Base-by-base conservation (phyloP, 2,888 invertebrate species). In the Xylocampa areola region DNA sequence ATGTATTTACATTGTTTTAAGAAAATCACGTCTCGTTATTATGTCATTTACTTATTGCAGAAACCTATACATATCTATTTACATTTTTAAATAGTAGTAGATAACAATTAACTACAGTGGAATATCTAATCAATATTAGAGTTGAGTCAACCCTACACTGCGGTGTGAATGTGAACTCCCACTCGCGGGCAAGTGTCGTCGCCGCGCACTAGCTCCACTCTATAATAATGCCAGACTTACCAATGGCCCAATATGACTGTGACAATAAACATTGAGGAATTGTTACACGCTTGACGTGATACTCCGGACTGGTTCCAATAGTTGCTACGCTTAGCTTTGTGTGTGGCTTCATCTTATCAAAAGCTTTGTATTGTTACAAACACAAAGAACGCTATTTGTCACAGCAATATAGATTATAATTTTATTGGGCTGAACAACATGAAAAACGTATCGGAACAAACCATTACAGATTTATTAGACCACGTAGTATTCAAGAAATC, bases 221-320 rank as follows among this genome's bases (percentile, higher is more conserved):
- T 65, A 45, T 69, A 75, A 65, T 74, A 76, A 62, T 55, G 39
- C 58, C 60, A 68, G 70, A 70, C 72, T 62, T 48, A 59, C 68
- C 73, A 58, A 73, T 60, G 62, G 61, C 45, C 55, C 67, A 61
- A 64, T 74, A 73, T 23, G n/a, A n/a, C n/a, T n/a, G 57, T 76
- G 68, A 74, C 68, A 76, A 72, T 73, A 73, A 73, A 72, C 39
- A 68, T 73, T 59, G 68, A 61, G 37, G 60, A 55, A 68, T 58
- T 75, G 53, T 73, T 62, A 49, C 61, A 32, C 39, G 40, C 47
- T 49, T 53, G 44, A 68, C 44, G 57, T 51, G 36, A 52, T 36
- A 37, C 44, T 35, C 45, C 29, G 27, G 55, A 63, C 60, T 60
- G 51, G 63, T 67, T 60, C 37, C 25, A 52, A n/a, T n/a, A n/a